Evolutionary conservation across 1,140 invertebrate genomes (phyloP), one percentile per base, ranked within the genome.

Genomic region (Cotesia chilonis): DNA sequence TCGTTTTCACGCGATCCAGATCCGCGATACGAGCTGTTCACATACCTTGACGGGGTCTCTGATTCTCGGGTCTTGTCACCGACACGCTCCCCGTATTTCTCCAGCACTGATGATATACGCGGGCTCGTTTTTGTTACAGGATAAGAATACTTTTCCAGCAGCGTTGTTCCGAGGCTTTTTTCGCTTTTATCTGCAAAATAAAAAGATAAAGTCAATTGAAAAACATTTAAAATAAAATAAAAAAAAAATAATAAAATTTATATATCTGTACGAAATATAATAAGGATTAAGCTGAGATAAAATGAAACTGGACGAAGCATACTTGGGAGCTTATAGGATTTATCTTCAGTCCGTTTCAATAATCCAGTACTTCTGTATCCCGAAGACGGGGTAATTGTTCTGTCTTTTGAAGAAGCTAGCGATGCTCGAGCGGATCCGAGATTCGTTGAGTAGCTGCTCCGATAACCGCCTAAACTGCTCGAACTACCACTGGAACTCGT

Each of bases 61-160:
- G 84, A 68, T 55, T 85, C 83, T 68, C 81, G 80, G 72, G 77
- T 83, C 52, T 78, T 82, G 20, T 84, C 84, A 1, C 84, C 80
- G 2, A 81, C 80, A 65, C 81, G 78, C 72, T 73, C 70, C 47
- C 79, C 82, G 71, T 84, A 85, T 77, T 80, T 83, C 38, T 85
- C 83, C 66, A 85, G 78, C 47, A 85, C 79, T 63, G 84, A 85
- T 54, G 81, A 79, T 28, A 82, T 76, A 51, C 83, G 76, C 20
- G 85, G 83, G 17, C 77, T 73, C 72, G 79, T 77, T 78, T 84
- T 85, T 70, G 72, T 79, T 64, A 64, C 68, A 36, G 78, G 74
- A 47, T 76, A 75, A 41, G 80, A 79, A 76, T 86, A 86, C 74
- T 85, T 85, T 47, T 86, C 84, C 20, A 81, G 74, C 61, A 86